A percentile compares a stretch with the other conserved stretches of the same genome.
Evolutionary conservation across 2,888 invertebrate species (phyloP).

Genomic region (Blera fallax): DNA sequence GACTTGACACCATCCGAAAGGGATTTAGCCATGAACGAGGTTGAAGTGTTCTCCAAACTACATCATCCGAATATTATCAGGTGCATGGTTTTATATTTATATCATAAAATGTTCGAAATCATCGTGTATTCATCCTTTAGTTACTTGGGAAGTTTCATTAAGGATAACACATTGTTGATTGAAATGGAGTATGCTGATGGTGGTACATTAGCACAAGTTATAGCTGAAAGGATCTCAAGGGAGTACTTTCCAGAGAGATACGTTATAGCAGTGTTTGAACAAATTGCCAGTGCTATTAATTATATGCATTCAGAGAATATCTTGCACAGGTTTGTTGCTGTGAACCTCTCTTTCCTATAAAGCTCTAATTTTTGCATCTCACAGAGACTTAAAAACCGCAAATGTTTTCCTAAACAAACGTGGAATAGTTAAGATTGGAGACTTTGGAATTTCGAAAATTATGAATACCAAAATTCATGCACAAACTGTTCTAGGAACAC

Average conservation of each 20-base stretch:
- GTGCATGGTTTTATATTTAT: constrained; percentile 74
- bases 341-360: too few species aligned
- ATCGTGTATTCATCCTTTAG: constrained; percentile 77
- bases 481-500: constrained; percentile 88
- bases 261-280: constrained; percentile 85
- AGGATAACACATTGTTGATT: constrained; percentile 87
- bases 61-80: constrained; percentile 89
- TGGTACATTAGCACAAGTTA: constrained; percentile 86
- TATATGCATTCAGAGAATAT: constrained; percentile 88
- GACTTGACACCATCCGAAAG: constrained; percentile 86
- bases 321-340: constrained; percentile 83
- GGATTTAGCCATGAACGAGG: constrained; percentile 87
- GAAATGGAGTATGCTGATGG: constrained; percentile 92
- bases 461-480: constrained; percentile 86
- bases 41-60: constrained; percentile 86
- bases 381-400: constrained; percentile 88
- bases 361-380: not conserved
- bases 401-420: constrained; percentile 88
- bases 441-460: constrained; percentile 90
- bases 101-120: not conserved
- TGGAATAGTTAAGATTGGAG: constrained; percentile 87
- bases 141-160: constrained; percentile 89
- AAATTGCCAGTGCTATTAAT: constrained; percentile 87
- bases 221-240: constrained; percentile 82
- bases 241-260: constrained; percentile 84